These are phyloP conservation scores for Rhynchonycteris naso DNA, from an alignment of 2,797 vertebrate genomes.

Conservation along the genomic window DNA sequence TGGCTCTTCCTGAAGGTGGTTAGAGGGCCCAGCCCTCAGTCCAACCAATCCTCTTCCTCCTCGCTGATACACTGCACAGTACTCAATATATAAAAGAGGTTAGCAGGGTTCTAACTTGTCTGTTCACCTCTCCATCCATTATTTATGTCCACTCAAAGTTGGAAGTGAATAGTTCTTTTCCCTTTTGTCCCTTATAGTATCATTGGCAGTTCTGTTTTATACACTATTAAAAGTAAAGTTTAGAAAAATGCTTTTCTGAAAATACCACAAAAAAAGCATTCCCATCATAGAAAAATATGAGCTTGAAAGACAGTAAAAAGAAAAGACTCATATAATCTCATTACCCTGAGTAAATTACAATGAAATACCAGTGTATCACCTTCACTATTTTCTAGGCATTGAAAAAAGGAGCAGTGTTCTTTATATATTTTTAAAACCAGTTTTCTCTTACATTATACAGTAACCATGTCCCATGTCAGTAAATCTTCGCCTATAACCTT, in stretches of 20 bases:
- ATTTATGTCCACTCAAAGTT: not conserved
- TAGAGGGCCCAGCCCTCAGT: not conserved
- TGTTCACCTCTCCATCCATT: not conserved
- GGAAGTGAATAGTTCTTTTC: not conserved
- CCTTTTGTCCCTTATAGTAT: not conserved
- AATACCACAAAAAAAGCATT: not conserved
- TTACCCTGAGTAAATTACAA: not conserved
- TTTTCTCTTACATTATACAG: not conserved
- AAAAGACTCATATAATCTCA: not conserved
- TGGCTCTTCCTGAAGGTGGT: not conserved
- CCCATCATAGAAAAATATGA: not conserved
- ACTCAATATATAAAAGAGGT: no score
- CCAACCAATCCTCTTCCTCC: not conserved
- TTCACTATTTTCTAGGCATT: not conserved
- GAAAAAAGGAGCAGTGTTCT: not conserved
- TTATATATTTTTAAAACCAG: not conserved
- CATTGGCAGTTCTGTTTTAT: not conserved
- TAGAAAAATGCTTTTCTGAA: constrained; percentile 2
- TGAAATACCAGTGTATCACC: not conserved
- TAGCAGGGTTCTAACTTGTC: not conserved
- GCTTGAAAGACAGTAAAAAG: constrained; percentile 14
- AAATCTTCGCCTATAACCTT: not conserved
- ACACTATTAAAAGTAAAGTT: not conserved
- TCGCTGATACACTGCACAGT: not conserved
- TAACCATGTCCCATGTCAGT: not conserved